These are phyloP conservation scores for Polypedilum pembai DNA, from an alignment of 1,140 invertebrate species.

Conservation along the genomic window DNA sequence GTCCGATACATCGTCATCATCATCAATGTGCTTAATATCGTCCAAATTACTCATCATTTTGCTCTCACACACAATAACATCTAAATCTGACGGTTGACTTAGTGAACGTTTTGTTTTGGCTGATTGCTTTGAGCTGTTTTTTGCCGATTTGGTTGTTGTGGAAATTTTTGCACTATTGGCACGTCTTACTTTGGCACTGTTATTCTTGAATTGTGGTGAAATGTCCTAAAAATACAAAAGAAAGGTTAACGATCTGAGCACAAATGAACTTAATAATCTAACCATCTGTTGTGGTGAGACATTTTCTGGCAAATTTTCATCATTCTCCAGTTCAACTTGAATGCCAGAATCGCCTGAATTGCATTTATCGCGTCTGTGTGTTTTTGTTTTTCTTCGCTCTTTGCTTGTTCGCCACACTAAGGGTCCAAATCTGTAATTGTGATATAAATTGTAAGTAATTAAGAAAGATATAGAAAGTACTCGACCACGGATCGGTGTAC, in stretches of 20 bases:
- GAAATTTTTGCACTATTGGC: slow-evolving; percentile 39
- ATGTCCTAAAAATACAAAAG: slow-evolving; percentile 24
- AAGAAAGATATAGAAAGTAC: too few relatives aligned
- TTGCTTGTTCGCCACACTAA: slow-evolving; percentile 64
- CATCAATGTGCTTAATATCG: slow-evolving; percentile 27
- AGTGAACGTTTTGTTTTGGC: slow-evolving; percentile 49
- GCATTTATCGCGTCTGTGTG: slow-evolving; percentile 61
- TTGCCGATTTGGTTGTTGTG: slow-evolving; percentile 31
- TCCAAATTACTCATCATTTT: slow-evolving; percentile 25
- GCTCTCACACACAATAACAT: slow-evolving; percentile 44
- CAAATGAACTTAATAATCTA: not conserved
- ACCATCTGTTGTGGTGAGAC: slow-evolving; percentile 13
- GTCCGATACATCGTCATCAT: slow-evolving; percentile 26
- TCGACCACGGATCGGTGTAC: too few relatives aligned
- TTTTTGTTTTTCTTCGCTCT: slow-evolving; percentile 61
- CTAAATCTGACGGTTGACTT: slow-evolving; percentile 64
- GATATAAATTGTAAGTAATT: too few relatives aligned
- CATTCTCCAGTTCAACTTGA: slow-evolving; percentile 54
- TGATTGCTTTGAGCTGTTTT: slow-evolving; percentile 33
- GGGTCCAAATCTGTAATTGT: slow-evolving; percentile 52
- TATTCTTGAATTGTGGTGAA: not conserved
- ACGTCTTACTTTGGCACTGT: slow-evolving; percentile 34
- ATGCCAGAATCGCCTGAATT: slow-evolving; percentile 69
- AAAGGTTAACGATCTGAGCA: not conserved
- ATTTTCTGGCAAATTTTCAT: slow-evolving; percentile 37